A percentile compares a stretch with the other conserved stretches of the same genome.
These are phyloP conservation scores for Eulemur coronatus DNA, from an alignment of 2,797 vertebrate genomes.

Conservation along the genomic window DNA sequence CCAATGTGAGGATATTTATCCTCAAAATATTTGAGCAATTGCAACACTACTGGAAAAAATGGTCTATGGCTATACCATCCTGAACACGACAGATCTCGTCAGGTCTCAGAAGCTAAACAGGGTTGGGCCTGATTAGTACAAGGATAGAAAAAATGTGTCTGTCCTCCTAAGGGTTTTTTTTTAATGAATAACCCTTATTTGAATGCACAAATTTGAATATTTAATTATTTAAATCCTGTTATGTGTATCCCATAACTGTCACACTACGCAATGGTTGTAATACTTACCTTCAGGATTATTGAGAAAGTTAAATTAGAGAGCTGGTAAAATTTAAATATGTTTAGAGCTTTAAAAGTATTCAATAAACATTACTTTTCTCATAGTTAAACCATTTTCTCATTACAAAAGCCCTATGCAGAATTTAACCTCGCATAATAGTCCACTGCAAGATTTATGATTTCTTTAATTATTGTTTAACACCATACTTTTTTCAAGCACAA, in stretches of 20 bases:
- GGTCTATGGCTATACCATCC: background rate
- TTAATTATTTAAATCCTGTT: conserved; percentile 51
- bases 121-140: background rate
- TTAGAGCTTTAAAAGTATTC: conserved; percentile 41
- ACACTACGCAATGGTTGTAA: background rate
- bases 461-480: conserved; percentile 53
- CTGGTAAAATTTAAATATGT: conserved; percentile 40
- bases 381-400: conserved; percentile 45
- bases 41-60: background rate
- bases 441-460: conserved; percentile 20
- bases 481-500: conserved; percentile 6
- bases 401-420: background rate
- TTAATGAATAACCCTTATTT: background rate
- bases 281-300: background rate
- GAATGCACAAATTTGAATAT: conserved; percentile 49
- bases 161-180: background rate
- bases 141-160: background rate
- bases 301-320: conserved; percentile 25
- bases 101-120: background rate
- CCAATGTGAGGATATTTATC: background rate
- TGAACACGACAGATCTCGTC: no score
- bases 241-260: conserved; percentile 38
- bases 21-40: conserved; percentile 36
- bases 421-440: conserved; percentile 35
- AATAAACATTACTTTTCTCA: conserved; percentile 53